Base-by-base conservation (phyloP, 64 coral and sea anemone species). In the Pocillopora verrucosa region DNA sequence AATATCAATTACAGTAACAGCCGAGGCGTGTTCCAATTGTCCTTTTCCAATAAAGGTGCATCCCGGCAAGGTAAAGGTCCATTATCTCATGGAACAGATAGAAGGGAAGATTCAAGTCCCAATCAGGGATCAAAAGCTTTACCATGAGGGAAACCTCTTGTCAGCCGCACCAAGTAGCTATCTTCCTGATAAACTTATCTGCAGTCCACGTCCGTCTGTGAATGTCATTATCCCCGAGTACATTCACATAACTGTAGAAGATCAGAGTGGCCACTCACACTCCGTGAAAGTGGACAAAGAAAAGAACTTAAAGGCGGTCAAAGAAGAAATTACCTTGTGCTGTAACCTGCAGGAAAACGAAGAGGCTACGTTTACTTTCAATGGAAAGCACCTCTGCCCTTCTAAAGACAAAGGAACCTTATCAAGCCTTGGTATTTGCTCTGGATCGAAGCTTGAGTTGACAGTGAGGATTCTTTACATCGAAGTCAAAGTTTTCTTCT, bases 401-500 rank as follows among this genome's bases (percentile, higher is more conserved):
- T 6, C 13, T 1, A 17, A 38, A 37, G 36, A 65, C 22, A 17
- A 10, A 16, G 61, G 36, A 83, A 83, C 80, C 60, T 36, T 83
- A 45, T n/a, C 30, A 41, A 83, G 80, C 62, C 80, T 83, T 68
- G 80, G 62, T 11, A 41, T 83, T 68, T 67, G 14, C 62, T 68
- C 61, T 22, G 80, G 80, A 12, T 68, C 80, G 19, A 61, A 64
- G 79, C 16, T 82, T 25, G 60, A 64, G 59, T 5, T 82, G 24
- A 61, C 61, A 51, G 80, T 84, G 2, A 68, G 17, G 2, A 26
- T 60, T 4, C 11, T 30, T 20, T 11, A 16, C 38, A 77, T 77
- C 9, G 34, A 36, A 56, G 19, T 77, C 13, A 10, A 56, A 16
- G 41, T 19, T 56, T 56, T 1, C 6, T 24, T 70, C 11, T 24